Evolutionary conservation across 2,888 invertebrate genomes (phyloP).

Genomic region (Mesopsocus fuscifrons): DNA sequence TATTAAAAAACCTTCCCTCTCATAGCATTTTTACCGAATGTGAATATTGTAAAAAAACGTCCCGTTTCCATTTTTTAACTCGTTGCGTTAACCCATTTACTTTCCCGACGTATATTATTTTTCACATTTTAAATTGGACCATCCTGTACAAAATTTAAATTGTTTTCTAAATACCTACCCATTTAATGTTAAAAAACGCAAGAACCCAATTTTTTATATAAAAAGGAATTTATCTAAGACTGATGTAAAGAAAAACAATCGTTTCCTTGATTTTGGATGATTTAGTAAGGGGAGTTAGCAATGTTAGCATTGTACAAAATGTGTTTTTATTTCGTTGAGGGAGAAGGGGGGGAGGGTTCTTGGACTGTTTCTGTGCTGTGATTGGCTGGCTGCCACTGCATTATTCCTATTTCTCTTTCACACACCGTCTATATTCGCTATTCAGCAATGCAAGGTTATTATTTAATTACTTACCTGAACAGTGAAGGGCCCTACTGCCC

Average conservation of each 20-base stretch:
- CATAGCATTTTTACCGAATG: neutral
- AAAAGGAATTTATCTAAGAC: conserved; percentile 17
- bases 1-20: too few species aligned
- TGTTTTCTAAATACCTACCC: conserved; percentile 5
- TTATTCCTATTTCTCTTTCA: too few species aligned
- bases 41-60: conserved; percentile 9
- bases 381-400: too few species aligned
- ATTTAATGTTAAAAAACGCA: conserved; percentile 3
- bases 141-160: conserved; percentile 8
- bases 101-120: too few species aligned
- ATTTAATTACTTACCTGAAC: too few species aligned
- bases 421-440: too few species aligned
- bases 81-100: neutral
- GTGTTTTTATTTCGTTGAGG: too few species aligned
- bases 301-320: too few species aligned
- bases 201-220: conserved; percentile 10
- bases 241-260: conserved; percentile 17
- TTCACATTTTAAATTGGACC: conserved; percentile 8
- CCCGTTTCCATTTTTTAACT: neutral
- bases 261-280: neutral
- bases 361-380: too few species aligned
- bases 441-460: too few species aligned
- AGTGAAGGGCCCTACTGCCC: too few species aligned
- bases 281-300: neutral
- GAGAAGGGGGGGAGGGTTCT: too few species aligned